Percentiles rank a stretch among this genome's conserved stretches.
Evolutionary conservation across 2,888 invertebrate genomes (phyloP).

Genomic region (Panopea generosa): DNA sequence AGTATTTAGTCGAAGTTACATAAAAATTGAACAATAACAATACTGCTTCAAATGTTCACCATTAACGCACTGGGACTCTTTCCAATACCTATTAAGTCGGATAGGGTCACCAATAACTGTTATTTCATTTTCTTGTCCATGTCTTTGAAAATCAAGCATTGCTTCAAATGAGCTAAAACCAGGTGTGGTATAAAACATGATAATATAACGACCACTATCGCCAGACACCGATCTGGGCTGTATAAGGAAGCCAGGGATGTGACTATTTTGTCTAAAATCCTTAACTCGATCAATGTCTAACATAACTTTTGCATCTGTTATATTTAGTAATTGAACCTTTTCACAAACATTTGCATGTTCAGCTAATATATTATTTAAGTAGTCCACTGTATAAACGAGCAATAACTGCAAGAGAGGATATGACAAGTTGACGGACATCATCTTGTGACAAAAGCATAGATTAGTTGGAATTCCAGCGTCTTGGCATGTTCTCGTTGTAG

Average conservation of each 20-base stretch:
- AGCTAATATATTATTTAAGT: not conserved
- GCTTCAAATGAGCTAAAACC: slow-evolving; percentile 92
- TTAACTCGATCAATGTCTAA: not conserved
- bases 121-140: slow-evolving; percentile 81
- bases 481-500: not conserved
- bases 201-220: slow-evolving; percentile 85
- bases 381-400: not conserved
- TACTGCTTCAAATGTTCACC: slow-evolving; percentile 42
- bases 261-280: too few relatives aligned
- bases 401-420: not conserved
- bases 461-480: too few relatives aligned
- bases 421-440: not conserved
- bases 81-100: slow-evolving; percentile 85
- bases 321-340: not conserved
- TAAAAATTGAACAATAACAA: slow-evolving; percentile 44
- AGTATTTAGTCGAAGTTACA: too few relatives aligned
- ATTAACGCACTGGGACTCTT: too few relatives aligned
- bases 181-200: slow-evolving; percentile 89
- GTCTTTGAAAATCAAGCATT: slow-evolving; percentile 87
- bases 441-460: not conserved
- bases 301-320: not conserved
- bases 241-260: not conserved
- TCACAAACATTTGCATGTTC: not conserved
- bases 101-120: slow-evolving; percentile 88
- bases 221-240: too few relatives aligned